Base-by-base conservation (phyloP, 64 coral and sea anemone species). In the Stichodactyla mertensii region DNA sequence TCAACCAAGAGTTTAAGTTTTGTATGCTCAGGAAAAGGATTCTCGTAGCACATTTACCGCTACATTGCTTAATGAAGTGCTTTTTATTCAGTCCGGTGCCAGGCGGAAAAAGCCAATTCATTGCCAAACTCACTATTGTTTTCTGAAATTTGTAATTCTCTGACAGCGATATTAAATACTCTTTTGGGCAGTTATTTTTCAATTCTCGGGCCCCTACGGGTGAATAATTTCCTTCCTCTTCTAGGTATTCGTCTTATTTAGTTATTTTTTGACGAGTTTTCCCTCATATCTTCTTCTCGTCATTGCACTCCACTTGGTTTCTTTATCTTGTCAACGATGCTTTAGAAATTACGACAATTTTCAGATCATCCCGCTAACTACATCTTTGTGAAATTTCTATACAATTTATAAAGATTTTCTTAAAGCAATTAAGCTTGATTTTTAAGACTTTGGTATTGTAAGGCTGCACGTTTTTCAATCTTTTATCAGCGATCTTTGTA, bases 61-160 rank as follows among this genome's bases (percentile, higher is more conserved):
- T 31, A 70, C 26, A 74, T 12, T 31, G 19, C 62, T 66, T 74
- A 74, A 74, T 74, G 69, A 74, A 74, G 69, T 31, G 8, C 4
- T 27, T 28, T 69, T 31, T 31, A 74, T 74, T 74, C 69, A 74
- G 69, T 22, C 19, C 62, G 5, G 27, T 31, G 20, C n/a, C 10
- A 81, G n/a, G 9, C 78, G 78, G 52, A 81, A 81, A 81, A 81
- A 55, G 20, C 16, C 78, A 81, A 55, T 81, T 81, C 78, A 55
- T 0, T 81, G 10, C 15, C 78, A 53, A 45, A 81, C 52, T 54
- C 16, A 20, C 6, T 20, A 4, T 81, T 81, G 78, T 55, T 55
- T 81, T 55, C 18, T 27, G 27, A 74, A 74, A 9, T 27, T 74
- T n/a, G 69, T 74, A 55, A 81, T 55, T 81, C 78, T 23, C 16